phyloP scores from a whole-genome alignment of 2,113 vertebrate genomes.

The Puntigrus tetrazona region DNA sequence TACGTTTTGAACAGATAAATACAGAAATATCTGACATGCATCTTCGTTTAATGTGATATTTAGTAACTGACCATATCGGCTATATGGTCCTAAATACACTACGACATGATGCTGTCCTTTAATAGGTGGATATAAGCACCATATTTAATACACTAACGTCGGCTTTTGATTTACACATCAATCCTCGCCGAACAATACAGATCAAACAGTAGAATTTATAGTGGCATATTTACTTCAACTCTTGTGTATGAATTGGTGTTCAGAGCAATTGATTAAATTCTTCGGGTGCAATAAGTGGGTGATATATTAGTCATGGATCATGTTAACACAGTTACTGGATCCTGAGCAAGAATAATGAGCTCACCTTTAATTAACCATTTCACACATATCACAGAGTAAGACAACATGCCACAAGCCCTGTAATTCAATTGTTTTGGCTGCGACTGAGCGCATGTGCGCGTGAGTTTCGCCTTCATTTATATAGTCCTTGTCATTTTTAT shows the following conservation, averaged over 20 bases:
- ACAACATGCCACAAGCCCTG: conserved; percentile 32
- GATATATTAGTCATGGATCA: conserved; percentile 49
- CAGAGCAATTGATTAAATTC: conserved; percentile 46
- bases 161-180: neutral
- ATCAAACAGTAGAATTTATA: conserved; percentile 36
- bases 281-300: conserved; percentile 41
- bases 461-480: conserved; percentile 9
- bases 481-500: neutral
- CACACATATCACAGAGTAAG: conserved; percentile 46
- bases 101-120: neutral
- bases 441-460: neutral
- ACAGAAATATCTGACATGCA: neutral
- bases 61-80: neutral
- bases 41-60: neutral
- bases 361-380: conserved; percentile 46
- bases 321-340: conserved; percentile 41
- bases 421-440: conserved; percentile 43
- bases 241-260: conserved; percentile 38
- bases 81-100: neutral
- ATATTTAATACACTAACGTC: neutral
- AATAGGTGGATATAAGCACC: neutral
- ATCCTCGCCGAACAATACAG: neutral
- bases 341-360: conserved; percentile 50
- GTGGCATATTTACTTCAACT: conserved; percentile 43
- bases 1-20: neutral